Conservation (phyloP, 2,113 vertebrate species). For the Onychostruthus taczanowskii region DNA sequence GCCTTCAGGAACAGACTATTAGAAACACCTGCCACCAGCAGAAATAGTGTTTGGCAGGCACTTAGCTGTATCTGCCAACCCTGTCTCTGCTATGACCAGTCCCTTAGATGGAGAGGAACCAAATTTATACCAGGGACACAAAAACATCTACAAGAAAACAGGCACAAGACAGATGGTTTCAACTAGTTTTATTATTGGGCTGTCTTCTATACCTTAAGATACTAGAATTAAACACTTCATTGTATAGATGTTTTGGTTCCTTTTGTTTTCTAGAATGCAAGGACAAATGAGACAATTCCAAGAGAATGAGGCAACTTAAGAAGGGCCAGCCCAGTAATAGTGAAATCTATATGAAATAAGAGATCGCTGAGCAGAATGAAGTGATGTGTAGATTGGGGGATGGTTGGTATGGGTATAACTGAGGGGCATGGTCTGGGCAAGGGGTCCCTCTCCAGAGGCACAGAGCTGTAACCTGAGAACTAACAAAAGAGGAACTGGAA, state of each 20-base stretch:
- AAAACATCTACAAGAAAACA: neutral
- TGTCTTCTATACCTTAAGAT: neutral
- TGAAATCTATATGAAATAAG: neutral
- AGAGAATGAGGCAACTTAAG: neutral
- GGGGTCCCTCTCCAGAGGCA: neutral
- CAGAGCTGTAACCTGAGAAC: neutral
- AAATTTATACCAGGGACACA: neutral
- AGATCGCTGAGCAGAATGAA: neutral
- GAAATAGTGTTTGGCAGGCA: neutral
- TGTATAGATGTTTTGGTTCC: neutral
- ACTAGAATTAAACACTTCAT: neutral
- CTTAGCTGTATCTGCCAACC: neutral
- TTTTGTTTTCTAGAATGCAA: neutral
- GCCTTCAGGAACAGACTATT: neutral
- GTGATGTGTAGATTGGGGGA: neutral
- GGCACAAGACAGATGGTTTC: neutral
- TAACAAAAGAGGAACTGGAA: neutral
- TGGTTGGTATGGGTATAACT: accelerated
- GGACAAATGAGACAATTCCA: neutral
- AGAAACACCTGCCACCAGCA: neutral
- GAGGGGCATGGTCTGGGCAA: neutral
- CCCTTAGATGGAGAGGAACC: neutral
- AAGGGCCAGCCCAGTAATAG: neutral
- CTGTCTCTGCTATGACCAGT: neutral
- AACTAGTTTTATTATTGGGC: neutral